Conservation (phyloP, 2,113 vertebrate genomes). For the Fregata magnificens region DNA sequence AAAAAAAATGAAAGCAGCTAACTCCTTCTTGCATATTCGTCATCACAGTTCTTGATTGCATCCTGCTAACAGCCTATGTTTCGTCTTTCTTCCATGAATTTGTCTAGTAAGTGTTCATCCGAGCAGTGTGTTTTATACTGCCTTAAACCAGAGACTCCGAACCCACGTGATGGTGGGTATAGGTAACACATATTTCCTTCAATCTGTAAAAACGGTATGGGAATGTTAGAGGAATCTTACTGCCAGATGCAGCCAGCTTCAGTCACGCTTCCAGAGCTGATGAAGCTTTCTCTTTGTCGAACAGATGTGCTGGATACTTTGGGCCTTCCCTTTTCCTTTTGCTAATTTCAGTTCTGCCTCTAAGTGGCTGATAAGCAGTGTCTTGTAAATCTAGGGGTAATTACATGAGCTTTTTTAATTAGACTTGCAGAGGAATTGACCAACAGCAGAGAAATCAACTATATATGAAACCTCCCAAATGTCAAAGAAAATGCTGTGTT, state of each 20-base stretch:
- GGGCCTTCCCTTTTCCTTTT: neutral
- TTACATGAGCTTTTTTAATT: neutral
- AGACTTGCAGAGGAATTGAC: neutral
- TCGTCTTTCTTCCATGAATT: neutral
- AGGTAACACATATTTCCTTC: neutral
- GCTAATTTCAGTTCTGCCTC: neutral
- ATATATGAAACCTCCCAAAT: neutral
- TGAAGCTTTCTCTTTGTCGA: neutral
- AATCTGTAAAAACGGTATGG: neutral
- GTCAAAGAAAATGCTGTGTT: neutral
- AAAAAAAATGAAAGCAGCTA: neutral
- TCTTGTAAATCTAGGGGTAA: neutral
- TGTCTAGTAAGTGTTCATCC: neutral
- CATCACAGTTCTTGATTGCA: neutral
- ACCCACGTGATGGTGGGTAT: neutral
- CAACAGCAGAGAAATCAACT: neutral
- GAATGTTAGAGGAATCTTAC: neutral
- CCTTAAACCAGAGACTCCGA: neutral
- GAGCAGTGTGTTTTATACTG: neutral
- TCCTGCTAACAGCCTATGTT: neutral
- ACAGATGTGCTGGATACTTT: neutral
- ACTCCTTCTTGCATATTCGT: neutral
- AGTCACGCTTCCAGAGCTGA: neutral
- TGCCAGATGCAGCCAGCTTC: neutral
- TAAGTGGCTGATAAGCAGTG: neutral